These are phyloP conservation scores for Clupea harengus DNA, from an alignment of 2,113 vertebrate genomes.

Conservation along the genomic window DNA sequence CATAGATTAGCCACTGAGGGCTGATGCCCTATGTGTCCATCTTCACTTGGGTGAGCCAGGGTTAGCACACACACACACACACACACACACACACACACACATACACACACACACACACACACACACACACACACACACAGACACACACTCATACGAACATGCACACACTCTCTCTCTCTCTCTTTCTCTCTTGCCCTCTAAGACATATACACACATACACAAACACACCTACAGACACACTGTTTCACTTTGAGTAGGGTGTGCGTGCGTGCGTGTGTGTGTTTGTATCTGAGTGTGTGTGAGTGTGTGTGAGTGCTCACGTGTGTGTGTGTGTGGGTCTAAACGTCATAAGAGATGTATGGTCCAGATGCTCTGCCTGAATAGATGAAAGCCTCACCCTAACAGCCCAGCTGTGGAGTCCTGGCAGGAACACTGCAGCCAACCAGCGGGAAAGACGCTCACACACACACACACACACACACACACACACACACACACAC, in stretches of 20 bases:
- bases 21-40: constrained; percentile 39
- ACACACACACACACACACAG: not conserved
- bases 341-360: constrained; percentile 48
- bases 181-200: not conserved
- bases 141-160: not conserved
- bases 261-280: too few relatives aligned
- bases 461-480: not conserved
- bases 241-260: constrained; percentile 12
- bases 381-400: constrained; percentile 63
- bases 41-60: not conserved
- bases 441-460: not conserved
- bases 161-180: not conserved
- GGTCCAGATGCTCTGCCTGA: constrained; percentile 58
- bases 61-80: not conserved
- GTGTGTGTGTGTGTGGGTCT: too few relatives aligned
- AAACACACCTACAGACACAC: not conserved
- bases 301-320: too few relatives aligned
- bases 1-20: constrained; percentile 47
- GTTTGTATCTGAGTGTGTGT: too few relatives aligned
- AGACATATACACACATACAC: not conserved
- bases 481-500: too few relatives aligned
- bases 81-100: not conserved
- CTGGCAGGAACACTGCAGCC: constrained; percentile 49
- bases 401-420: constrained; percentile 59
- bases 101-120: not conserved